A percentile compares a stretch with the other conserved stretches of the same genome.
Evolutionary conservation across 2,888 invertebrate genomes (phyloP).

Genomic region (Hirtodrosophila confusa): DNA sequence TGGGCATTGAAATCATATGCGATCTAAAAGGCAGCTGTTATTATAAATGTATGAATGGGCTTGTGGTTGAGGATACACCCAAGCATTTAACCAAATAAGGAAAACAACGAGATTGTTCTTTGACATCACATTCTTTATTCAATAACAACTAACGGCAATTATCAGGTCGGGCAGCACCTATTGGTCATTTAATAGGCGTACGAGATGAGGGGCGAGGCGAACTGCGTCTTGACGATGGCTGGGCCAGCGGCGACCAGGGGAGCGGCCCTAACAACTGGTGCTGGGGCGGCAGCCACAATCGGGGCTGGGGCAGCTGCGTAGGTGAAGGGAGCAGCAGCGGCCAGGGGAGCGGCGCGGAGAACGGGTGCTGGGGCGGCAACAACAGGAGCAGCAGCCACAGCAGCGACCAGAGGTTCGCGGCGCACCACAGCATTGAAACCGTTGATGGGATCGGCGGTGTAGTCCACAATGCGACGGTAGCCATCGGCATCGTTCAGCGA

Average conservation of each 20-base stretch:
- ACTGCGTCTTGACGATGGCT: conserved; percentile 80
- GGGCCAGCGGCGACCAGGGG: conserved; percentile 74
- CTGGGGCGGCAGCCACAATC: conserved; percentile 38
- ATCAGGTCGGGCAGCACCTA: conserved; percentile 61
- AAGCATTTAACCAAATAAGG: no score
- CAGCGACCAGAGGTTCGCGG: conserved; percentile 81
- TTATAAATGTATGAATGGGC: no score
- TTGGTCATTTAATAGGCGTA: conserved; percentile 76
- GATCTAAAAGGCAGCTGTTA: no score
- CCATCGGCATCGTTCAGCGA: conserved; percentile 84
- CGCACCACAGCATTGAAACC: conserved; percentile 84
- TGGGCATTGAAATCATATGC: no score
- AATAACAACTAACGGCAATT: conserved; percentile 79
- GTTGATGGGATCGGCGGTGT: conserved; percentile 83
- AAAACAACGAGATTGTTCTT: conserved; percentile 20
- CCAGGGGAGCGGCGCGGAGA: conserved; percentile 57
- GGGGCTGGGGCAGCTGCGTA: conserved; percentile 67
- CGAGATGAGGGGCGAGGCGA: conserved; percentile 81
- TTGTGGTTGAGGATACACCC: no score
- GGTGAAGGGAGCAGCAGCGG: conserved; percentile 47
- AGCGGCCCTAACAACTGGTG: conserved; percentile 59
- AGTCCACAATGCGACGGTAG: conserved; percentile 83
- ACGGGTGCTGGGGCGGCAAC: conserved; percentile 66
- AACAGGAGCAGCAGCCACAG: conserved; percentile 70
- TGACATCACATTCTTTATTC: conserved; percentile 77